Conservation (phyloP, 2,797 vertebrate species). For the Cossypha niveicapilla region DNA sequence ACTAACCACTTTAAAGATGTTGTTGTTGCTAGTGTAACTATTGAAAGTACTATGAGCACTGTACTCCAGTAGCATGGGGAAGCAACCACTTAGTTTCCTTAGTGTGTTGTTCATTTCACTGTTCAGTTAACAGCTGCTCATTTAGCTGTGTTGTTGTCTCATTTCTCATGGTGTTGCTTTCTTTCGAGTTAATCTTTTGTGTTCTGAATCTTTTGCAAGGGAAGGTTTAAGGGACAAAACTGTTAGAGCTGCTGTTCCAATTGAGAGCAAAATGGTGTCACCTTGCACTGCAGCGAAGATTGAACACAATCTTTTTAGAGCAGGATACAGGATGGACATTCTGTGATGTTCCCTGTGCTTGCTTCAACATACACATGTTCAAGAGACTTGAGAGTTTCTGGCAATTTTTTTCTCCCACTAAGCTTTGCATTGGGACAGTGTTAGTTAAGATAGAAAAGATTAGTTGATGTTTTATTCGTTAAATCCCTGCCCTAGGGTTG, state of each 20-base stretch:
- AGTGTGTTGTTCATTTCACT: not conserved
- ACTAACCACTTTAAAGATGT: not conserved
- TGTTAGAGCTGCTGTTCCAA: not conserved
- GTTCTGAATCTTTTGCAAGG: not conserved
- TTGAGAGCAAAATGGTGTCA: not conserved
- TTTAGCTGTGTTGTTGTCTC: not conserved
- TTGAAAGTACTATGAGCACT: not conserved
- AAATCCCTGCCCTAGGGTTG: not conserved
- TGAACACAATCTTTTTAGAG: not conserved
- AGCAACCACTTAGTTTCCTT: not conserved
- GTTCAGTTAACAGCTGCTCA: not conserved
- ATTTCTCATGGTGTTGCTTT: not conserved
- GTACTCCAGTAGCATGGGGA: not conserved
- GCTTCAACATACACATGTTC: not conserved
- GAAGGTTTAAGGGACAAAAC: not conserved
- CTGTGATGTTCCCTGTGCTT: not conserved
- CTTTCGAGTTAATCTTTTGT: not conserved
- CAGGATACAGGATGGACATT: not conserved
- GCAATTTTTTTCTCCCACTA: not conserved
- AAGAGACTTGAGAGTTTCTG: not conserved
- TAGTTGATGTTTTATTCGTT: not conserved
- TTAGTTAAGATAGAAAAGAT: not conserved
- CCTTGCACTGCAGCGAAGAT: not conserved
- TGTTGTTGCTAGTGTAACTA: not conserved
- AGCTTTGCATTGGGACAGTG: not conserved